Base-by-base conservation (phyloP, 2,888 invertebrate species). In the Acrobasis suavella region DNA sequence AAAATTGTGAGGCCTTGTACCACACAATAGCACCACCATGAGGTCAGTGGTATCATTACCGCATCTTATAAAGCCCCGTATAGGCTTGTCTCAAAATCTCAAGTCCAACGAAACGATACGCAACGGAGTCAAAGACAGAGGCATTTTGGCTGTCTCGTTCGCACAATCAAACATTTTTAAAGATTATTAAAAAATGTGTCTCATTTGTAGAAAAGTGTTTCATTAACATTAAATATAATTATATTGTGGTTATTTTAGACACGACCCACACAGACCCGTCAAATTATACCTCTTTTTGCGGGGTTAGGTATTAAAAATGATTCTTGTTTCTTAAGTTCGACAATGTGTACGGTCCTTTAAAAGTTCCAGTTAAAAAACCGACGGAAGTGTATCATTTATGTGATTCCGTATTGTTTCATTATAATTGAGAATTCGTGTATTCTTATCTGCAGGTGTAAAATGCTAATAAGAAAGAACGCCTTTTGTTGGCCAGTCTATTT, bases 11-110 rank as follows among this genome's bases (percentile, higher is more conserved):
- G 69, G 72, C 69, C 75, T 75, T 72, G 72, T 68, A 70, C 60
- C 64, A 50, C 58, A 68, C 72, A 73, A 78, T 77, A 77, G 78
- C 73, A 70, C 72, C 52, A 10, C 59, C 58, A 67, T 63, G 74
- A 80, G 83, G 82, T 82, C 81, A 78, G 67, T 76, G 73, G 65
- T 78, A 77, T 78, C 78, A 82, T 82, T 82, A 81, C 70, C 64
- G 65, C 60, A 32, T 62, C 66, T 60, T 60, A 60, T 60, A 58
- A 59, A n/a, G n/a, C 16, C 22, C 22, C 12, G 17, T 56, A 22
- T 22, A 22, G 22, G 22, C 22, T 22, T 1, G 3, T 22, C 56
- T 14, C 17, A 42, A 22, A 22, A 22, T 51, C 22, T 22, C 22
- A 22, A 22, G 2, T 22, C n/a, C n/a, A n/a, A n/a, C 3, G 22